Conservation (phyloP, 2,113 vertebrate genomes). For the Calypte anna region DNA sequence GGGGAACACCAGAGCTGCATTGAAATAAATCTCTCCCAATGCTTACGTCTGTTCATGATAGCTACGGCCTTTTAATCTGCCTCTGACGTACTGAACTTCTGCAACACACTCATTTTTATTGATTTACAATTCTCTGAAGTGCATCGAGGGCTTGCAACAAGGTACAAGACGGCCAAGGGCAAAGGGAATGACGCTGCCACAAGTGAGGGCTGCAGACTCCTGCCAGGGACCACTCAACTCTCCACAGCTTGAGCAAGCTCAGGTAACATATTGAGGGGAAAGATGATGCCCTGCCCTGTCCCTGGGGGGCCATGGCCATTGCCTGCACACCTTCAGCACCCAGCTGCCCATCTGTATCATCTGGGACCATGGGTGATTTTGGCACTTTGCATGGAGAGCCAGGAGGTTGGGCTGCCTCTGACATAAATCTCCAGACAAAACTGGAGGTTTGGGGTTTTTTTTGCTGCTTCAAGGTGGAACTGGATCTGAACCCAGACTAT, state of each 20-base stretch:
- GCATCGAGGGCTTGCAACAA: background rate
- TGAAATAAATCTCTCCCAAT: background rate
- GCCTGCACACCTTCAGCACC: background rate
- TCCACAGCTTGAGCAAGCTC: background rate
- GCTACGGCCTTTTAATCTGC: background rate
- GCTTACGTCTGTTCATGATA: background rate
- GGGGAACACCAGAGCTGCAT: background rate
- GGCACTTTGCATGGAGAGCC: background rate
- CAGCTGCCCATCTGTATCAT: background rate
- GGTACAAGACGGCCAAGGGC: accelerated
- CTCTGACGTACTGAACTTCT: background rate
- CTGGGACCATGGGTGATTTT: accelerated
- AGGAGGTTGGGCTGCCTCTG: background rate
- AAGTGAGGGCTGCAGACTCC: background rate
- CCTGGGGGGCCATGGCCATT: background rate
- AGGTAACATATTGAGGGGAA: accelerated
- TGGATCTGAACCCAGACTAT: background rate
- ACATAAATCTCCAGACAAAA: background rate
- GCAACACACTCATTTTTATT: accelerated
- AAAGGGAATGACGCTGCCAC: background rate
- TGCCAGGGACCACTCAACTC: background rate
- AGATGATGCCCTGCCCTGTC: background rate
- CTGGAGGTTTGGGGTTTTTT: background rate
- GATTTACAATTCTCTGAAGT: background rate
- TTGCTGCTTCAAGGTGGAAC: background rate